Base-by-base conservation (phyloP, 2,888 invertebrate genomes). In the Orgyia antiqua region DNA sequence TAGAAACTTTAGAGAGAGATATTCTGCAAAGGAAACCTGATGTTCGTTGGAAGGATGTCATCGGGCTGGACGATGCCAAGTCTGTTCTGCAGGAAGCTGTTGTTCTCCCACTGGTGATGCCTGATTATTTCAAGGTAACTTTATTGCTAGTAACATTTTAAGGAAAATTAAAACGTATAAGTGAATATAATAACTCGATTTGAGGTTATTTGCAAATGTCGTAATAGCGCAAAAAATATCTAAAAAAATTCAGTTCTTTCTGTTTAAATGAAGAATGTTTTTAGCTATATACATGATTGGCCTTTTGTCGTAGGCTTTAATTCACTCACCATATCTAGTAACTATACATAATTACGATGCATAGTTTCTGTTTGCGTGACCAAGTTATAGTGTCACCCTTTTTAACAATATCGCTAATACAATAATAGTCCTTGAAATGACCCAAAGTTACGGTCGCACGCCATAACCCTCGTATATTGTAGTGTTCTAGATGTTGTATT, bases 81-180 rank as follows among this genome's bases (percentile, higher is more conserved):
- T 87, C 92, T 13, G 89, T 96, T 36, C 69, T 92, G 20, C 94
- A 96, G 65, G 96, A 96, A 69, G 95, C 96, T 1, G 93, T 96
- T 48, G 95, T 96, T 0, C 73, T 96, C 42, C 96, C 96, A 0
- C 88, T 94, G 15, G 90, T 94, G 36, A 93, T 96, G 89, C 96
- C 96, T 0, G 94, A 95, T 59, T 95, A 94, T 75, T 96, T 96
- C 67, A 94, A 92, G 84, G 93, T 89, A 56, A 40, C 36, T 20
- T 15, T n/a, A n/a, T n/a, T n/a, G n/a, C n/a, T n/a, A n/a, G n/a
- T n/a, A n/a, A n/a, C n/a, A n/a, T n/a, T n/a, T n/a, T n/a, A n/a
- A n/a, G n/a, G n/a, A n/a, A n/a, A n/a, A n/a, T n/a, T n/a, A n/a
- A n/a, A n/a, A n/a, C n/a, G n/a, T n/a, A n/a, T n/a, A n/a, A n/a